A percentile compares a stretch with the other conserved stretches of the same genome.
Conservation (phyloP, 2,888 invertebrate genomes). For the Monoplex corrugatus region DNA sequence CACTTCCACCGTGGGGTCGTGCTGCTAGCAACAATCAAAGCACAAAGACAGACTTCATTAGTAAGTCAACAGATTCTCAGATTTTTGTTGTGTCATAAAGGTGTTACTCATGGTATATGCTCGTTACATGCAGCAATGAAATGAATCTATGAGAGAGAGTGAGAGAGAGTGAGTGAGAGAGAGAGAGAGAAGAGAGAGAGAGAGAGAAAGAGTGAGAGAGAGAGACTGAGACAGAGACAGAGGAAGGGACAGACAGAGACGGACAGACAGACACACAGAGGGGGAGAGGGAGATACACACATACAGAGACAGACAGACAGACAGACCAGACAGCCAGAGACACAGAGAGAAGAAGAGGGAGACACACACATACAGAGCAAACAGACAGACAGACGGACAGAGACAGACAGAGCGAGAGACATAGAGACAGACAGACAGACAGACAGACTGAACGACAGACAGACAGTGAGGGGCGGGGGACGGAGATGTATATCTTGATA, state of each 20-base stretch:
- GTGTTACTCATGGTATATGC: too few species aligned
- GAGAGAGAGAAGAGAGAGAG: not conserved
- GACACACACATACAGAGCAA: too few species aligned
- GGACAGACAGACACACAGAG: not conserved
- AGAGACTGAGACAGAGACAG: too few species aligned
- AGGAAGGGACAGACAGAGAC: not conserved
- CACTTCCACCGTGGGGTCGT: too few species aligned
- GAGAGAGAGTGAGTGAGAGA: not conserved
- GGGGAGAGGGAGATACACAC: too few species aligned
- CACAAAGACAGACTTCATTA: too few species aligned
- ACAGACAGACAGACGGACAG: too few species aligned
- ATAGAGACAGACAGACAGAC: not conserved
- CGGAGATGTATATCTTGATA: not conserved
- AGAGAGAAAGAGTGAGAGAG: not conserved
- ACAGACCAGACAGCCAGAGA: not conserved
- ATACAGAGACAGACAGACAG: not conserved
- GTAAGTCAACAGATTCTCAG: too few species aligned
- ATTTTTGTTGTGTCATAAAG: too few species aligned
- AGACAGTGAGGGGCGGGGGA: not conserved
- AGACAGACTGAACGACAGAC: not conserved
- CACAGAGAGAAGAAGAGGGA: not conserved
- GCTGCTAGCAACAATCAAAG: too few species aligned
- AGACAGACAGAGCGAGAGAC: not conserved
- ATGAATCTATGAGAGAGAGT: too few species aligned
- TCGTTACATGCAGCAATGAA: too few species aligned